Evolutionary conservation across 2,113 vertebrate genomes (phyloP).

Genomic region (Blennius ocellaris): DNA sequence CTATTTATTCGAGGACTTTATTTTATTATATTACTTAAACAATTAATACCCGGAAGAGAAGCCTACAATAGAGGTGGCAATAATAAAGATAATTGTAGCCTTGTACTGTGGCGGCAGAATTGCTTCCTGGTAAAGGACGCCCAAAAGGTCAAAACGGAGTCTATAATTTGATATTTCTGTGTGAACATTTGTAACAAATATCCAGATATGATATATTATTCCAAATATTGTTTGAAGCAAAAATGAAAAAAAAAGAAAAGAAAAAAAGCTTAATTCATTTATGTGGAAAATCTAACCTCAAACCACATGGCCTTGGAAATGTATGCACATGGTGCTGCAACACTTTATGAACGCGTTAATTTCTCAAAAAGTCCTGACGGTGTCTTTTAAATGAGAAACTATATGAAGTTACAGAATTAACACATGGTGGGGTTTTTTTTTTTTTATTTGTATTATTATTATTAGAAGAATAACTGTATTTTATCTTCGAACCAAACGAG

Average conservation of each 20-base stretch:
- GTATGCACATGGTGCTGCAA: conserved; percentile 13
- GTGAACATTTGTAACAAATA: background rate
- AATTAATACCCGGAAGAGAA: background rate
- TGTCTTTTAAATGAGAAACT: background rate
- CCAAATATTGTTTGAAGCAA: background rate
- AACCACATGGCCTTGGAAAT: conserved; percentile 16
- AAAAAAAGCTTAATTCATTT: background rate
- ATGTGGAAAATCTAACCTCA: background rate
- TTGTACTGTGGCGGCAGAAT: background rate
- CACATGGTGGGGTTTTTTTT: too few relatives aligned
- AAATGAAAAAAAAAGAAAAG: background rate
- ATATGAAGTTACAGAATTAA: background rate
- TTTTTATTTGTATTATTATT: too few relatives aligned
- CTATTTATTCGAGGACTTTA: background rate
- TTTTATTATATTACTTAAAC: background rate
- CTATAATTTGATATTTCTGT: background rate
- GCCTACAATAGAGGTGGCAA: background rate
- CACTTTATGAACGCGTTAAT: background rate
- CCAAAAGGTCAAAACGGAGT: conserved; percentile 31
- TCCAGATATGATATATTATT: background rate
- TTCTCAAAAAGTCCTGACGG: background rate
- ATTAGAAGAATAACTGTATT: conserved; percentile 13
- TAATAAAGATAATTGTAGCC: background rate
- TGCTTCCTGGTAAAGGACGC: background rate
- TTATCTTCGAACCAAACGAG: conserved; percentile 32